phyloP scores from a whole-genome alignment of 2,797 vertebrate genomes.

The Cheracebus regulus region DNA sequence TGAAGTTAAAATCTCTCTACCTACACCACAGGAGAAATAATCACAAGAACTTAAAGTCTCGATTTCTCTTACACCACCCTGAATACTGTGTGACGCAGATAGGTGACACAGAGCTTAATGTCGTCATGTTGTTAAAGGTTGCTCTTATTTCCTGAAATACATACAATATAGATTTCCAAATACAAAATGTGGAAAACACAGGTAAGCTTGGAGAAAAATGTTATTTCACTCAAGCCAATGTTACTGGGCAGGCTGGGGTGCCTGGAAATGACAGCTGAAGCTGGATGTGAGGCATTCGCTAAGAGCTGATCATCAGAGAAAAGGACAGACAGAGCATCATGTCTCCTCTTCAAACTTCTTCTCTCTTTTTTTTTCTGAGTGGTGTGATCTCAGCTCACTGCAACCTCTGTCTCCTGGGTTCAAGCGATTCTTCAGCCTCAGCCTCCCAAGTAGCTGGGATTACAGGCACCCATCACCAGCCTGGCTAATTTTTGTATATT shows the following conservation, averaged over 20 bases:
- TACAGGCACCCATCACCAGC: not conserved
- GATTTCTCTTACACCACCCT: not conserved
- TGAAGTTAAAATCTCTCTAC: not conserved
- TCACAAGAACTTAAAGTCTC: not conserved
- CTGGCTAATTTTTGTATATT: not conserved
- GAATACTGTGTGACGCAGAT: rapidly evolving
- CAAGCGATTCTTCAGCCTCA: not conserved
- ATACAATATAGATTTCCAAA: not conserved
- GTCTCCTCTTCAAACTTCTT: not conserved
- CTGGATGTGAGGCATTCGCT: not conserved
- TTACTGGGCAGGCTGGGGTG: not conserved
- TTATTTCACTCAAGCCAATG: not conserved
- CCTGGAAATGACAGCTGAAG: not conserved
- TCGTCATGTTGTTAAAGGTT: not conserved
- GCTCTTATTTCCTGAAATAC: not conserved
- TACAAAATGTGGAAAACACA: not conserved
- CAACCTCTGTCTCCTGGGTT: not conserved
- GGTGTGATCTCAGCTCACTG: not conserved
- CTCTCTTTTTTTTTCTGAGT: not conserved
- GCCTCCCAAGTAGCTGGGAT: not conserved
- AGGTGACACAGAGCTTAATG: rapidly evolving
- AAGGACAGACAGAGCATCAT: not conserved
- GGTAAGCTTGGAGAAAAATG: not conserved
- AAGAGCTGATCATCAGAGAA: not conserved
- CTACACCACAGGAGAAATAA: not conserved